Conservation (phyloP, 2,113 vertebrate species). For the Pholis gunnellus region DNA sequence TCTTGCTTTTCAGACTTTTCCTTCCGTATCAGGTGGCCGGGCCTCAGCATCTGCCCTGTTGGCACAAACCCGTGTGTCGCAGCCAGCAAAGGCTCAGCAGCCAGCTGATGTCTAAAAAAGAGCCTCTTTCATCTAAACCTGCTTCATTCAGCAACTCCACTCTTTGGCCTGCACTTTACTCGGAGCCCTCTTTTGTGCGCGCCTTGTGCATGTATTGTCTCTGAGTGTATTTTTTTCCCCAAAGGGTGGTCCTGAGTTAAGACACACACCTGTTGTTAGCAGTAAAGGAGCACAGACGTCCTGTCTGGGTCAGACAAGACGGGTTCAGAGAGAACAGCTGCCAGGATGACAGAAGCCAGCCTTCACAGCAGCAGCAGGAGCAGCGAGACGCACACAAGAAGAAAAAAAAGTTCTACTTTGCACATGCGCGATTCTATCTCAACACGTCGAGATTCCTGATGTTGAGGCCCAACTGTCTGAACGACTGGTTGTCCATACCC, state of each 20-base stretch:
- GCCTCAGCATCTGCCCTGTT: conserved; percentile 73
- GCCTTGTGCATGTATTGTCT: conserved; percentile 15
- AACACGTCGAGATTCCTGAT: background rate
- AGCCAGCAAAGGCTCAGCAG: conserved; percentile 69
- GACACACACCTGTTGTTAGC: conserved; percentile 62
- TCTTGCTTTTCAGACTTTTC: conserved; percentile 44
- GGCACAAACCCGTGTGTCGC: conserved; percentile 52
- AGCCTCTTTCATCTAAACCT: conserved; percentile 73
- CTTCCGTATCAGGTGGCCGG: conserved; percentile 63
- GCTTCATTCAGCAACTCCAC: conserved; percentile 66
- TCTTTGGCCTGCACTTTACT: conserved; percentile 51
- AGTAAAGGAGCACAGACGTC: conserved; percentile 24
- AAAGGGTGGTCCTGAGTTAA: conserved; percentile 47
- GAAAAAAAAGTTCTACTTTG: background rate
- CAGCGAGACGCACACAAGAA: background rate
- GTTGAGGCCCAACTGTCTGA: background rate
- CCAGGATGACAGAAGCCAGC: conserved; percentile 22
- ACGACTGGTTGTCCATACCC: background rate
- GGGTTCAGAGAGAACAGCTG: conserved; percentile 44
- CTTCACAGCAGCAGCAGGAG: conserved; percentile 10
- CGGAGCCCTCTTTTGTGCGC: conserved; percentile 54
- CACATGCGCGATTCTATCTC: background rate
- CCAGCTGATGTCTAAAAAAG: conserved; percentile 62
- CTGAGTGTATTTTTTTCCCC: background rate
- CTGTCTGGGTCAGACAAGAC: conserved; percentile 6